phyloP scores from a whole-genome alignment of 1,140 invertebrate genomes.

The Teleopsis dalmanni region DNA sequence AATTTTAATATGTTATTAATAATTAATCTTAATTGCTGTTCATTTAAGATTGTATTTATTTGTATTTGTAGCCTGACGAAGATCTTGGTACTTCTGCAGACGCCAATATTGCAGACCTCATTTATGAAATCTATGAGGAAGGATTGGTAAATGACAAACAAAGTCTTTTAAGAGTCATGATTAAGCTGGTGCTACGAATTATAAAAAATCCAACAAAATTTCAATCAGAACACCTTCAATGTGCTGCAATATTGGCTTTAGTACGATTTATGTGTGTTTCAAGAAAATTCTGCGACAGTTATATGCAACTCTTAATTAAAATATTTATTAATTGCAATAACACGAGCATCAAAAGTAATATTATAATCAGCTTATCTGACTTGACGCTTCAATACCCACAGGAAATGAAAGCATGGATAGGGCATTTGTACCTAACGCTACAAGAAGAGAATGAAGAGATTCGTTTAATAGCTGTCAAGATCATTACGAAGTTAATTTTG shows the following conservation, averaged over 20 bases:
- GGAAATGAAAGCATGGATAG: slow-evolving; percentile 85
- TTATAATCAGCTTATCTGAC: slow-evolving; percentile 81
- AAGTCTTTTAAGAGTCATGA: slow-evolving; percentile 52
- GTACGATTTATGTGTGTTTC: slow-evolving; percentile 84
- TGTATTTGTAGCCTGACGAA: slow-evolving; percentile 30
- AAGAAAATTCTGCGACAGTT: slow-evolving; percentile 68
- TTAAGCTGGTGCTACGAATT: slow-evolving; percentile 30
- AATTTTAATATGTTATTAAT: too few species aligned
- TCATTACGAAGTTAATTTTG: slow-evolving; percentile 81
- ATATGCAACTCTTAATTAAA: slow-evolving; percentile 77
- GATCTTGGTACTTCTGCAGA: slow-evolving; percentile 72
- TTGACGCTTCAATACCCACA: slow-evolving; percentile 85
- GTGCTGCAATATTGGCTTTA: slow-evolving; percentile 62
- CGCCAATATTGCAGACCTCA: slow-evolving; percentile 78
- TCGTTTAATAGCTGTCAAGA: slow-evolving; percentile 72
- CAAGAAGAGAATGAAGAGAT: slow-evolving; percentile 65
- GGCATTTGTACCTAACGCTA: slow-evolving; percentile 73
- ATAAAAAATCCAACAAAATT: slow-evolving; percentile 53
- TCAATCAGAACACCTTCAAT: slow-evolving; percentile 55
- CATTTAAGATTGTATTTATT: too few species aligned
- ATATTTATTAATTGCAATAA: slow-evolving; percentile 72
- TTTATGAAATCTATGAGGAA: slow-evolving; percentile 68
- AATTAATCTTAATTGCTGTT: too few species aligned
- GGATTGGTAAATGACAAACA: slow-evolving; percentile 58
- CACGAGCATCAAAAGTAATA: slow-evolving; percentile 68